Base-by-base conservation (phyloP, 2,797 vertebrate species). In the Falco concolor region DNA sequence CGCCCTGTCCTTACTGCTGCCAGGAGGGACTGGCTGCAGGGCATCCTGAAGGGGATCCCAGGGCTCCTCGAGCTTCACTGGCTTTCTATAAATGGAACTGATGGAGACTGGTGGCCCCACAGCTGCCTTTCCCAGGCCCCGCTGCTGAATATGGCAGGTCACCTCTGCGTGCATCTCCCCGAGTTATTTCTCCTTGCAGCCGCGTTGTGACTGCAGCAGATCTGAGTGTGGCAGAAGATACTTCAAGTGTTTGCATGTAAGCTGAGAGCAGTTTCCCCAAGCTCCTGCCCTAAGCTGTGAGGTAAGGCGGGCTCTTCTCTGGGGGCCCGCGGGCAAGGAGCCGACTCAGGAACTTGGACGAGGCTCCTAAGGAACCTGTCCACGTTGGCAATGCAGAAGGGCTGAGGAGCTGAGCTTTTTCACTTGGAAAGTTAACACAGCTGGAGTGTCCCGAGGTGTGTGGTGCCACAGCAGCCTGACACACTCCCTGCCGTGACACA, bases 301-400 rank as follows among this genome's bases (percentile, higher is more conserved):
- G 34, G 50, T 19, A 52, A 40, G 28, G 7, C 14, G 63, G 14
- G 52, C 34, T 44, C 45, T 23, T 36, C 44, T 25, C 49, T 36
- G n/a, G 16, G 27, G 25, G 2, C 19, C 72, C 3, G 22, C 34
- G 53, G 32, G 7, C 8, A 36, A 44, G 49, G 25, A n/a, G 17
- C 28, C 50, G 27, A 2, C 10, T 15, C 50, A 20, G 44, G 47
- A 72, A 27, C 50, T 56, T 0, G 0, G 49, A 28, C 1, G 3
- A 23, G 36, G 24, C 34, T 72, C 64, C 4, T 1, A 13, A 44
- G 32, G 53, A 72, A 13, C 23, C 28, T 18, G 13, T 44, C 34
- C 47, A 6, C 18, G 0, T 7, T 24, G 59, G 64, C 9, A 30
- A 20, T 28, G 57, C 11, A 49, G 45, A 4, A 60, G 17, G 57